Evolutionary conservation across 30 jellyfish, hydroid and myxozoan genomes (phyloP), one percentile per base, ranked within the genome.

Genomic region (Chrysaora quinquecirrha): DNA sequence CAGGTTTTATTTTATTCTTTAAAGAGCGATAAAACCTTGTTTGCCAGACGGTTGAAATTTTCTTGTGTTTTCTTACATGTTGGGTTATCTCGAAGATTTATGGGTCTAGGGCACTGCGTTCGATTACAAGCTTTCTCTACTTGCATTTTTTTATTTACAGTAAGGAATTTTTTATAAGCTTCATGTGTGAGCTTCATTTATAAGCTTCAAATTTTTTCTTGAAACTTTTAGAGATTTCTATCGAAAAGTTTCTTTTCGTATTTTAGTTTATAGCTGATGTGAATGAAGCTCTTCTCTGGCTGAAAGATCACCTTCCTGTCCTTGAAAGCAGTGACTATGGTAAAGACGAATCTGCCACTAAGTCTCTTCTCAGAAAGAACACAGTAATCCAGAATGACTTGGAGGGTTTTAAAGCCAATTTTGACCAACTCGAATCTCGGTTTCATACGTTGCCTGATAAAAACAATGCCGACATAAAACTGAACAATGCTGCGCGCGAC

Each of bases 241-340:
- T n/a, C n/a, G n/a, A n/a, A n/a, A n/a, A n/a, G n/a, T 20, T 0
- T 18, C 9, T 32, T 76, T 24, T 64, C 20, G n/a, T 20, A 18
- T 61, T 48, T 73, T 64, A 34, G 84, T 65, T 49, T 74, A 52
- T 34, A 1, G 68, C 88, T 31, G 95, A 73, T 34, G 72, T 29
- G 19, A 84, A 73, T 52, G 80, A 84, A 64, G 83, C 88, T 3
- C 22, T 64, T 21, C 47, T 50, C 30, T 84, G 95, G 95, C 77
- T 84, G 16, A 47, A 33, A 62, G 95, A 84, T 35, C 76, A 74
- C 19, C 76, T 64, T 3, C 88, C 88, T 11, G 66, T 65, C 48
- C 71, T 84, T 30, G 34, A 73, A 65, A 73, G 64, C 54, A 34
- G 48, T 19, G 88, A 84, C 24, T 73, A 27, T 73, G 95, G 95